Base-by-base conservation (phyloP, 30 jellyfish, hydroid and myxozoan species). In the Catostylus mosaicus region DNA sequence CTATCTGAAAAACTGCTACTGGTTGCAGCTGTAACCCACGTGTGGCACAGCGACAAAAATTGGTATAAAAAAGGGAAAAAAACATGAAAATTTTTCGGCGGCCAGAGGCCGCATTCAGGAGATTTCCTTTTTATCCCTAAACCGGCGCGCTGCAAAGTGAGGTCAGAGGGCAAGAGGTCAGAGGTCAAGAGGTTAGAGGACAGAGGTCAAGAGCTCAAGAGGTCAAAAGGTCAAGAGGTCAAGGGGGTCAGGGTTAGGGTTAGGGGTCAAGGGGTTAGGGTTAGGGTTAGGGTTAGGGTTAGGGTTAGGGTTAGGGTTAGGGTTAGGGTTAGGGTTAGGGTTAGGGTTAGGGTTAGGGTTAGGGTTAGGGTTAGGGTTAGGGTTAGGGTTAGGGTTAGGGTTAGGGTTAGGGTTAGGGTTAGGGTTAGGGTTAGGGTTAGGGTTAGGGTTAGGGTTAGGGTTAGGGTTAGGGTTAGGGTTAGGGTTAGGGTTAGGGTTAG, bases 261-360 rank as follows among this genome's bases (percentile, higher is more conserved):
- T 40, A 40, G 18, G 34, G 84, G 50, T 40, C 51, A 1, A 47
- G 74, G 70, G 73, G 75, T 73, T 70, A 70, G 82, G 84, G 84
- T 73, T 73, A 73, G 84, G 84, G 84, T 73, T 73, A 73, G 84
- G 84, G 84, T 73, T 73, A 38, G 84, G 84, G 84, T 73, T 73
- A 73, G 84, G 84, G 84, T 73, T 73, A 38, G 74, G 84, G 84
- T 40, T 73, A 38, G 74, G 84, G 80, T 64, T 64, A 64, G 77
- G 77, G 43, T 64, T 22, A 30, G 77, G 77, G 43, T 64, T 22
- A 30, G 77, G 77, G 43, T 64, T 22, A 30, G 77, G 77, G 43
- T 64, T 22, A 30, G 77, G 77, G 43, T n/a, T 67, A 30, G 46
- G 80, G 80, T 50, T 67, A 30, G 46, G 80, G 80, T 50, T 67